Conservation (phyloP, 2,797 vertebrate species). For the Eulemur mongoz region DNA sequence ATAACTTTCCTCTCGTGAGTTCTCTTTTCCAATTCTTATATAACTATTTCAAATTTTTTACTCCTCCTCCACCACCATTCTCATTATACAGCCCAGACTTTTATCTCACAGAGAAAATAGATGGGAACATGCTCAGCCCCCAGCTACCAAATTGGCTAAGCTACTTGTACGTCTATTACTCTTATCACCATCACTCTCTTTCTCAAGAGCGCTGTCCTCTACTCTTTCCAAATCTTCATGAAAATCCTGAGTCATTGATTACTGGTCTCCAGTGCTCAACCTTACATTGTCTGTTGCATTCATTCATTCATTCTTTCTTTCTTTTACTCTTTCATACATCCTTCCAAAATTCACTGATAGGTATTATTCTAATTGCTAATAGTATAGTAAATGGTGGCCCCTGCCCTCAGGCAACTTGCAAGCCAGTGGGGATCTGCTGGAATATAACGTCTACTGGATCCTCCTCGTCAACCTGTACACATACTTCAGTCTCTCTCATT, state of each 20-base stretch:
- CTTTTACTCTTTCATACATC: background rate
- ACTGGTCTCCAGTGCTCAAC: background rate
- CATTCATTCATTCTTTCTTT: accelerated
- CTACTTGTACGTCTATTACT: background rate
- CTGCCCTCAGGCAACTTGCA: background rate
- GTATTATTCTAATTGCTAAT: background rate
- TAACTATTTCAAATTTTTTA: background rate
- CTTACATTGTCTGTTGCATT: background rate
- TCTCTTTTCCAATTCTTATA: background rate
- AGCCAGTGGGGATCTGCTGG: too few relatives aligned
- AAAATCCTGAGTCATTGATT: background rate
- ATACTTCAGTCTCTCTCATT: background rate
- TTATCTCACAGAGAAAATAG: conserved; percentile 14
- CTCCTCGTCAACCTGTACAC: background rate
- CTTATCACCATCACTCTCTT: background rate
- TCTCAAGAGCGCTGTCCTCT: background rate
- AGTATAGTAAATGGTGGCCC: background rate
- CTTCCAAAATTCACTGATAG: background rate
- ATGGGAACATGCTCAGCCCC: background rate
- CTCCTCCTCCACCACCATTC: background rate
- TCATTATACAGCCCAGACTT: background rate
- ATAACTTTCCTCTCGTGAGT: background rate
- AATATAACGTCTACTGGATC: background rate
- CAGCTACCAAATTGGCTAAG: background rate
- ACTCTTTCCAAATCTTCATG: background rate